Evolutionary conservation across 2,888 invertebrate genomes (phyloP), one percentile per base, ranked within the genome.

Genomic region (Pterostichus madidus): DNA sequence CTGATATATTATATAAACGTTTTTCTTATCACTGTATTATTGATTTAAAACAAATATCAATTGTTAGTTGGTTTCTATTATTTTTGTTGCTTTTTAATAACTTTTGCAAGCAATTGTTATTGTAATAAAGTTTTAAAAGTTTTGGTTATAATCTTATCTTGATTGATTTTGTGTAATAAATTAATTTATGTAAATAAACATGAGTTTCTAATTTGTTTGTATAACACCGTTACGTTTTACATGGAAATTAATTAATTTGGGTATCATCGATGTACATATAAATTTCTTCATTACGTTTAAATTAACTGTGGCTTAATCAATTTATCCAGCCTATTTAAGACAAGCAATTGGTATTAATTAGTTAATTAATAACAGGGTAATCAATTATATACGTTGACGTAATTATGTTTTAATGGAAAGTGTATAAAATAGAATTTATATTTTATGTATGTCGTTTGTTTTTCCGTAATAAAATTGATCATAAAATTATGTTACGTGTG

Each of bases 251-350:
- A 75, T 52, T 75, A 75, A 24, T 46, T 75, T 31, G 49, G 31
- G 32, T 49, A 46, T 52, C 52, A 49, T 71, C 75, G 32, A 35
- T 8, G 75, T 24, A 49, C 75, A 39, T 75, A 75, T 52, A 75
- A 75, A 75, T 75, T 73, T 75, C 49, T 49, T 75, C 75, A 75
- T 75, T 75, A 75, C 64, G n/a, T 64, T 64, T 32, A 64, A 64
- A 64, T 64, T 64, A 35, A 32, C n/a, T 32, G 32, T 64, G 32
- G 35, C n/a, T 32, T 64, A 64, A 64, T 64, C 35, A 64, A 64
- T 64, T 64, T 64, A 64, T 31, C 13, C 35, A 6, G 35, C 32
- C 35, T 64, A 35, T 64, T 64, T 31, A 32, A 64, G 64, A 32
- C 31, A n/a, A 32, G 64, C 32, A 64, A 64, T 64, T 64, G 64